phyloP scores from a whole-genome alignment of 2,797 vertebrate species.

The Hyperoplus immaculatus region DNA sequence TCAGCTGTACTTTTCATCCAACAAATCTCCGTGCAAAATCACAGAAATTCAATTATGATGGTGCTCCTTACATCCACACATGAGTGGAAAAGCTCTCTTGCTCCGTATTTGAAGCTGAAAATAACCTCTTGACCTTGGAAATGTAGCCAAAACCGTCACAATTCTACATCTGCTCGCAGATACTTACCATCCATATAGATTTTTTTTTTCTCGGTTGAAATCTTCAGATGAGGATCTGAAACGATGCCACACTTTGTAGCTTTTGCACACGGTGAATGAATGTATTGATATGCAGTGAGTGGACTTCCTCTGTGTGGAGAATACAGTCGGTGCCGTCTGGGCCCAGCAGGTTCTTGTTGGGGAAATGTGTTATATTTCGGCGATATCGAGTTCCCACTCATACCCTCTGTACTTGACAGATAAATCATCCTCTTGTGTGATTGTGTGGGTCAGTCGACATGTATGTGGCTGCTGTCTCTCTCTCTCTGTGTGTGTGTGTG shows the following conservation, averaged over 20 bases:
- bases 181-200: constrained; percentile 6
- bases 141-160: neutral
- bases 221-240: constrained; percentile 24
- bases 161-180: neutral
- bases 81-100: constrained; percentile 12
- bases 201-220: constrained; percentile 14
- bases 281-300: constrained; percentile 55
- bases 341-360: constrained; percentile 51
- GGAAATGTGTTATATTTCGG: constrained; percentile 62
- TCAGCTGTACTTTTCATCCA: constrained; percentile 26
- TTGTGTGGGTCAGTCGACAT: constrained; percentile 14
- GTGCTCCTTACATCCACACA: constrained; percentile 14
- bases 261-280: constrained; percentile 31
- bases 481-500: too few relatives aligned
- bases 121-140: constrained; percentile 51
- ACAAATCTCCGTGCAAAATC: constrained; percentile 45
- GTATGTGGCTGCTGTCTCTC: neutral
- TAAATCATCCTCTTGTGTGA: constrained; percentile 75
- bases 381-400: constrained; percentile 59
- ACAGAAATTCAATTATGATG: constrained; percentile 22
- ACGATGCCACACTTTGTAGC: constrained; percentile 19
- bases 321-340: constrained; percentile 47
- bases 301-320: constrained; percentile 43
- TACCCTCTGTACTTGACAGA: constrained; percentile 64
- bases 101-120: constrained; percentile 20